Base-by-base conservation (phyloP, 2,888 invertebrate genomes). In the Platycnemis pennipes region DNA sequence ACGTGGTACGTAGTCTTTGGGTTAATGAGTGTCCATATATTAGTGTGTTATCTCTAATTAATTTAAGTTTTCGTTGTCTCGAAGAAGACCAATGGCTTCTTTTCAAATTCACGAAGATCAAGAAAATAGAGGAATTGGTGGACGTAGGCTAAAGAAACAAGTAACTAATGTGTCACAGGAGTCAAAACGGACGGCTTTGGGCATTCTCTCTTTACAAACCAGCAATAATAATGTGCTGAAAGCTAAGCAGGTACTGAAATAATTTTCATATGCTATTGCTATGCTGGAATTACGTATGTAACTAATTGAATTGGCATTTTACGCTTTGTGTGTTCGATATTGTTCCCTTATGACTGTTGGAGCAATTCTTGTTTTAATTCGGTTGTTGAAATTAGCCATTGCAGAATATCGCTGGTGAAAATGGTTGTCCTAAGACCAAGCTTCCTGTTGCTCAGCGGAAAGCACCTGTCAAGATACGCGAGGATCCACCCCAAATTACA, bases 91-190 rank as follows among this genome's bases (percentile, higher is more conserved):
- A 42, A 98, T 98, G 98, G 98, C 98, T 96, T 97, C 97, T 95
- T 98, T 98, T 96, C 97, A 97, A 96, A 98, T 98, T 96, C 98
- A 98, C 96, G 98, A 98, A 96, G 98, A 98, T 96, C 98, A 98
- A 96, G 98, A 98, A 96, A 98, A 98, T 96, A 97, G 97, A 95
- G 97, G 97, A 95, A 96, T 97, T 95, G 95, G 94, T 96, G 95
- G 96, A 97, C 95, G 97, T 97, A 95, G 96, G 97, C 94, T 96
- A 97, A 95, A 97, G 97, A 96, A 97, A 97, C 95, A 97, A 96
- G 96, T 96, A 96, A 95, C 97, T 97, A 94, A 96, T 97, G 95
- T 91, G 56, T 94, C 77, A 88, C 95, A 94, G 94, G 94, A 94
- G 94, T 69, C 88, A 88, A 94, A 94, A 89, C 53, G 63, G 94